phyloP scores from a whole-genome alignment of 2,797 vertebrate genomes.

The Diplodus puntazzo region DNA sequence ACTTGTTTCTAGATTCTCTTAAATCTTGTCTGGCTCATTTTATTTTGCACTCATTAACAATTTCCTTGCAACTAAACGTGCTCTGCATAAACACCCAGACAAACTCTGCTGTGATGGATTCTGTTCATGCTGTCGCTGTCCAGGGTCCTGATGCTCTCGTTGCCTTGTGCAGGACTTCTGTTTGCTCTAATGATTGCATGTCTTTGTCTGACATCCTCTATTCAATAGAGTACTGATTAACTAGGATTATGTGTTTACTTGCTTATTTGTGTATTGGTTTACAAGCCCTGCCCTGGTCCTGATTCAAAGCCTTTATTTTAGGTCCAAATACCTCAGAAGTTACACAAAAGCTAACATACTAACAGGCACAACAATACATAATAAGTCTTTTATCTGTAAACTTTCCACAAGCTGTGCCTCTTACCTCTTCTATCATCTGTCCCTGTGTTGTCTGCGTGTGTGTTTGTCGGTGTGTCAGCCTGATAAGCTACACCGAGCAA shows the following conservation, averaged over 20 bases:
- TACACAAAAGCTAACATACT: background rate
- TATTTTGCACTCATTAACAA: background rate
- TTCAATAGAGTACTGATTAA: background rate
- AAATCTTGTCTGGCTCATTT: background rate
- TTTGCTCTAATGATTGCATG: background rate
- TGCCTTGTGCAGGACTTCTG: background rate
- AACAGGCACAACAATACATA: too few species aligned
- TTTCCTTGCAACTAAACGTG: background rate
- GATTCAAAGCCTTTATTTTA: background rate
- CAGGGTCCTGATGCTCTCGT: conserved; percentile 4
- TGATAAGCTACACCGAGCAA: conserved; percentile 96
- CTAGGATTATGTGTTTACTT: too few species aligned
- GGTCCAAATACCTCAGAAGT: background rate
- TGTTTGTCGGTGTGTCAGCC: conserved; percentile 78
- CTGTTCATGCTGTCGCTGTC: conserved; percentile 10
- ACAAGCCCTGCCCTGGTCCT: background rate
- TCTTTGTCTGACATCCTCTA: background rate
- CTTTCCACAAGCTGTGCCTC: background rate
- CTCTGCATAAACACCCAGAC: background rate
- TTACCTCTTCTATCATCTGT: background rate
- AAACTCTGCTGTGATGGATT: background rate
- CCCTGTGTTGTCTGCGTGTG: conserved; percentile 19
- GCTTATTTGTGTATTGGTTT: background rate
- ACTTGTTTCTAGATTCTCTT: background rate
- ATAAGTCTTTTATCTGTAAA: background rate